phyloP scores from a whole-genome alignment of 2,888 invertebrate species.

The Nesidiocoris tenuis region DNA sequence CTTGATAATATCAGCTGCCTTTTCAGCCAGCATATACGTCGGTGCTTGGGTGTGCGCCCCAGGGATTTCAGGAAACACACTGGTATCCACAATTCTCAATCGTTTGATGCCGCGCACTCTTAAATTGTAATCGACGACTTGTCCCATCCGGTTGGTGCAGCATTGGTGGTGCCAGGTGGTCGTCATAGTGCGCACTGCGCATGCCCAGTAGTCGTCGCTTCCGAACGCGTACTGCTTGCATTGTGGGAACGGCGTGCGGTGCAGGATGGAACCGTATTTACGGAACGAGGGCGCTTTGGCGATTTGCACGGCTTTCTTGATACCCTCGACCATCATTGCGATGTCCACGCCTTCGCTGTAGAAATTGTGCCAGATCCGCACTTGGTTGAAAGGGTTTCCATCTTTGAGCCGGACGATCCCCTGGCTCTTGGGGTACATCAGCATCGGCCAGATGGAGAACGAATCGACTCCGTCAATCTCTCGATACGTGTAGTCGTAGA shows the following conservation, averaged over 20 bases:
- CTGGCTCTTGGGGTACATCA: slow-evolving; percentile 51
- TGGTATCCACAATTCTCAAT: slow-evolving; percentile 59
- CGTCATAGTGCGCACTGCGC: slow-evolving; percentile 60
- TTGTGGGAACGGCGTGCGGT: slow-evolving; percentile 59
- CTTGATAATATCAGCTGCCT: slow-evolving; percentile 54
- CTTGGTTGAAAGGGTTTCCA: slow-evolving; percentile 48
- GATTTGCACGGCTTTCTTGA: slow-evolving; percentile 51
- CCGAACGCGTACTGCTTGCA: slow-evolving; percentile 55
- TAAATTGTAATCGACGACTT: slow-evolving; percentile 60
- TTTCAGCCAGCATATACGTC: slow-evolving; percentile 57
- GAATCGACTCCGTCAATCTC: slow-evolving; percentile 51
- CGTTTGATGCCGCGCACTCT: slow-evolving; percentile 60
- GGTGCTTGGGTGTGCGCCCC: slow-evolving; percentile 63
- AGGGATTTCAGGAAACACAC: slow-evolving; percentile 59
- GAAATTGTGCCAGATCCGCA: slow-evolving; percentile 50
- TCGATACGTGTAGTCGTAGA: slow-evolving; percentile 52
- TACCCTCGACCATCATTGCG: slow-evolving; percentile 49
- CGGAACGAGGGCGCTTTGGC: slow-evolving; percentile 51
- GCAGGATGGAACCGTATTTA: slow-evolving; percentile 54
- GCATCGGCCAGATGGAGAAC: slow-evolving; percentile 51
- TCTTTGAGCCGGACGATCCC: slow-evolving; percentile 50
- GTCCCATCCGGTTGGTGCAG: slow-evolving; percentile 71
- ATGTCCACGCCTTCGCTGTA: slow-evolving; percentile 48
- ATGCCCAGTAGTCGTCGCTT: slow-evolving; percentile 58
- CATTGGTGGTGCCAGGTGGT: slow-evolving; percentile 66